Percentiles rank a stretch among this genome's conserved stretches.
phyloP scores from a whole-genome alignment of 2,888 invertebrate genomes.

The Nematopogon swammerdamellus region DNA sequence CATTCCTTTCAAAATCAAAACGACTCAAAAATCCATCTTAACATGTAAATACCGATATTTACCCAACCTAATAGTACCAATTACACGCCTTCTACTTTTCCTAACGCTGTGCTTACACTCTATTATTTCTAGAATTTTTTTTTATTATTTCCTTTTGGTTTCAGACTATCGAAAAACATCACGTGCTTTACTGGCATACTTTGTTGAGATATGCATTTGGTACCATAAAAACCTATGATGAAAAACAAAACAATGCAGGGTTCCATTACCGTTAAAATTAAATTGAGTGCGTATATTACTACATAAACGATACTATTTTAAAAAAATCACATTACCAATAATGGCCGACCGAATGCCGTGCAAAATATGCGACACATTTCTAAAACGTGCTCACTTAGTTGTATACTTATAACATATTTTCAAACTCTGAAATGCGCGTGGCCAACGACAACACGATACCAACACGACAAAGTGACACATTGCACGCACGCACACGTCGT shows the following conservation, averaged over 20 bases:
- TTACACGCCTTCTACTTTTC: neutral
- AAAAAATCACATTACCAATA: slow-evolving; percentile 19
- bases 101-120: neutral
- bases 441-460: too few species aligned
- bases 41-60: too few species aligned
- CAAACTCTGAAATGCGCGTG: neutral
- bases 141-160: neutral
- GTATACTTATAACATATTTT: neutral
- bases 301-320: too few species aligned
- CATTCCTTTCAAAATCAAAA: slow-evolving; percentile 15
- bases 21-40: neutral
- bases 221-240: slow-evolving; percentile 26
- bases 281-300: slow-evolving; percentile 30
- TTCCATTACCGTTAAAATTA: slow-evolving; percentile 40
- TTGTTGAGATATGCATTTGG: slow-evolving; percentile 34
- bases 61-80: too few species aligned
- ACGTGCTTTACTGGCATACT: slow-evolving; percentile 47
- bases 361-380: slow-evolving; percentile 14
- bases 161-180: slow-evolving; percentile 43
- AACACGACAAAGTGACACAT: neutral
- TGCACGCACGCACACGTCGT: too few species aligned
- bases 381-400: slow-evolving; percentile 12
- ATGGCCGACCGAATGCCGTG: slow-evolving; percentile 7
- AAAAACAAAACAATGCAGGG: slow-evolving; percentile 21
- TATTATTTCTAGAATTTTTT: neutral